These are phyloP conservation scores for Lerema accius DNA, from an alignment of 1,140 invertebrate species.

Conservation along the genomic window DNA sequence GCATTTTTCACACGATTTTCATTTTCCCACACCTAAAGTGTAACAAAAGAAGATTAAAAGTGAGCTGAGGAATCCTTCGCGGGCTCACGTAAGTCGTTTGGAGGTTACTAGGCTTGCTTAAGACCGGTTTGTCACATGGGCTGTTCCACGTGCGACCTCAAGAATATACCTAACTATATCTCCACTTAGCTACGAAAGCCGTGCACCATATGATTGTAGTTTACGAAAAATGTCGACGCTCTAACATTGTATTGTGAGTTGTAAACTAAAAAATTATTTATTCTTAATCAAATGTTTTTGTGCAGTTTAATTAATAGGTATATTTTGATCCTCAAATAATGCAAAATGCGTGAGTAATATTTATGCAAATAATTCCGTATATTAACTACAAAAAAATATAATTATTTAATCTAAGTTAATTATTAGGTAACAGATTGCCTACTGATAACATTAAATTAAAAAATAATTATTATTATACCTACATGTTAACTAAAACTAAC, in stretches of 20 bases:
- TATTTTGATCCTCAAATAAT: too few species aligned
- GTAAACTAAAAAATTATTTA: too few species aligned
- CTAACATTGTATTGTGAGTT: too few species aligned
- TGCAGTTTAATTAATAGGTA: not conserved
- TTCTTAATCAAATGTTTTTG: too few species aligned
- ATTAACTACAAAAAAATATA: too few species aligned
- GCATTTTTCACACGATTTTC: slow-evolving; percentile 53
- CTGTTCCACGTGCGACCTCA: slow-evolving; percentile 74
- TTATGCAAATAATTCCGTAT: too few species aligned
- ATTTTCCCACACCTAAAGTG: slow-evolving; percentile 45
- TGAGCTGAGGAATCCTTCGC: slow-evolving; percentile 64
- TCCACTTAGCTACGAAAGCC: slow-evolving; percentile 37
- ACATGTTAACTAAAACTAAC: too few species aligned
- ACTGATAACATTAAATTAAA: too few species aligned
- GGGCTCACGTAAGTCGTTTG: slow-evolving; percentile 70
- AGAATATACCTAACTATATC: slow-evolving; percentile 47
- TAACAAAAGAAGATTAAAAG: slow-evolving; percentile 63
- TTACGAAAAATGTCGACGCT: not conserved
- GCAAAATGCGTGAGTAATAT: too few species aligned
- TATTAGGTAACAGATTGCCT: too few species aligned
- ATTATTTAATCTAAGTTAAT: too few species aligned
- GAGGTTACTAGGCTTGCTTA: slow-evolving; percentile 76
- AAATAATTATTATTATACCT: too few species aligned
- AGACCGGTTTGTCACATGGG: slow-evolving; percentile 80
- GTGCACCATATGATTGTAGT: slow-evolving; percentile 29